Evolutionary conservation across 2,888 invertebrate genomes (phyloP).

Genomic region (Dioctria linearis): DNA sequence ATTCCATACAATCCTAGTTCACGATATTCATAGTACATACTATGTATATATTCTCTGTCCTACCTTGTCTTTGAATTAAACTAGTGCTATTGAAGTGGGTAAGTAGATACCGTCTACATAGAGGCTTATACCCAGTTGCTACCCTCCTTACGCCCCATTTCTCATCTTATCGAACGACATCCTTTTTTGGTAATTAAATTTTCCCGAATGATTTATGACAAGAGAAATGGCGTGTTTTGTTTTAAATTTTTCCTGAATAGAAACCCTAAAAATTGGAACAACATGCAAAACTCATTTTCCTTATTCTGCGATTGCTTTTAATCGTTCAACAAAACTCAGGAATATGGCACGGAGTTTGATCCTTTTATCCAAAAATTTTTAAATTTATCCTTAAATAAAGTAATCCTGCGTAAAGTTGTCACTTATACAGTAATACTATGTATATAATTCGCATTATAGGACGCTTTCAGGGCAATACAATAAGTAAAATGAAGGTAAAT

Average conservation of each 20-base stretch:
- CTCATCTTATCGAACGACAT: conserved; percentile 59
- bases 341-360: background rate
- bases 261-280: no score
- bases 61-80: background rate
- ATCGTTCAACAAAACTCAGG: no score
- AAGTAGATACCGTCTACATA: background rate
- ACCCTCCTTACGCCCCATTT: conserved; percentile 30
- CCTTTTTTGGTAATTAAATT: conserved; percentile 61
- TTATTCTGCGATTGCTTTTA: background rate
- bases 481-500: conserved; percentile 22
- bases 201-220: conserved; percentile 61
- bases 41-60: background rate
- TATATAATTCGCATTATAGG: background rate
- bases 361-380: background rate
- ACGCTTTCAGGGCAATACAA: background rate
- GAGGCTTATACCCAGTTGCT: conserved; percentile 4
- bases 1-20: conserved; percentile 4
- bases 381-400: no score
- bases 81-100: no score
- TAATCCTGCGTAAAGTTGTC: no score
- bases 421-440: background rate
- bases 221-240: conserved; percentile 54
- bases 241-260: conserved; percentile 15
- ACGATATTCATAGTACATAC: background rate
- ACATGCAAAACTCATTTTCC: background rate